These are phyloP conservation scores for Pammene aurita DNA, from an alignment of 2,888 invertebrate genomes.

Conservation along the genomic window DNA sequence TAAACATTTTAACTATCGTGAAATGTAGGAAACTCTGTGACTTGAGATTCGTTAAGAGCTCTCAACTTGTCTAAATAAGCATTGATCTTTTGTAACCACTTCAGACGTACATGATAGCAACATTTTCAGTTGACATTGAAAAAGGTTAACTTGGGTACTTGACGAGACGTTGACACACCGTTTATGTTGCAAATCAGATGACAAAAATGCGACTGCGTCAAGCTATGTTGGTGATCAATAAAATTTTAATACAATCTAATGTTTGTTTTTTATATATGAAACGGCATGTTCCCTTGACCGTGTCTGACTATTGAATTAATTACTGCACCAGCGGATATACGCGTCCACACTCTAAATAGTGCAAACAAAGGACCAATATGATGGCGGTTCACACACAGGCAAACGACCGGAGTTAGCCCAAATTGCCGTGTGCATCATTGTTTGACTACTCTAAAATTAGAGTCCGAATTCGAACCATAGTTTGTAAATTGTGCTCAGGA, in stretches of 20 bases:
- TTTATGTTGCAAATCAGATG: too few species aligned
- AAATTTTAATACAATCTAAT: neutral
- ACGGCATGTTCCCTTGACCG: conserved; percentile 23
- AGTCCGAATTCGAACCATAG: conserved; percentile 15
- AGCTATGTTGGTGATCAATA: neutral
- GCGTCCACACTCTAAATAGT: conserved; percentile 25
- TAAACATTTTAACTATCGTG: conserved; percentile 32
- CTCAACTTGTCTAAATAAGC: neutral
- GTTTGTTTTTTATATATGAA: neutral
- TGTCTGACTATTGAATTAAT: conserved; percentile 25
- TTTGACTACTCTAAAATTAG: conserved; percentile 25
- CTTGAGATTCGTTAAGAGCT: neutral
- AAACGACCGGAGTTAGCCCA: conserved; percentile 31
- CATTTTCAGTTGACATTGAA: neutral
- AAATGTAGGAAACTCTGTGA: conserved; percentile 2
- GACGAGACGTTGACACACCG: neutral
- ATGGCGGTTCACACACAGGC: conserved; percentile 27
- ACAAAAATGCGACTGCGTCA: neutral
- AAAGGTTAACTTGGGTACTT: neutral
- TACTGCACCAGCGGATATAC: conserved; percentile 21
- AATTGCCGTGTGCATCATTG: conserved; percentile 28
- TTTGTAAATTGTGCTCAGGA: conserved; percentile 18
- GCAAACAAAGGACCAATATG: conserved; percentile 36
- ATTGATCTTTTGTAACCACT: neutral
- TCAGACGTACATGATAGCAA: neutral